Evolutionary conservation across 1,140 invertebrate genomes (phyloP), one percentile per base, ranked within the genome.

Genomic region (Drosophila murphyi): DNA sequence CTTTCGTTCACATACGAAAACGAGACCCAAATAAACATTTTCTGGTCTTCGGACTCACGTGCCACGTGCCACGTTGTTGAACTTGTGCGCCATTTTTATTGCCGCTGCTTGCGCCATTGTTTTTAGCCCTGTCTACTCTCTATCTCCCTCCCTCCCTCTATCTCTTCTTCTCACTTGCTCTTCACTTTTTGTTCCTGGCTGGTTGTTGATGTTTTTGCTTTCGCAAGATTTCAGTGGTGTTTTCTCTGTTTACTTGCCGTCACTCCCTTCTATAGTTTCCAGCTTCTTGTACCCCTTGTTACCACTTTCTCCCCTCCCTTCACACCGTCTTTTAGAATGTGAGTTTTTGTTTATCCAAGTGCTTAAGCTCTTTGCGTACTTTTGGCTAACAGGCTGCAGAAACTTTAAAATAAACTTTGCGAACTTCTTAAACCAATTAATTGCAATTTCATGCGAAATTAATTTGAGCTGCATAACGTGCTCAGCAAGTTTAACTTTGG

Each of bases 51-150:
- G 78, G 77, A 80, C 83, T 88, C 83, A 88, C 80, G 80, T 88
- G 80, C 75, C 76, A 80, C 80, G 73, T 72, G 64, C 76, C 69
- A 74, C 75, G 79, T 76, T 62, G 68, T 82, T 89, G 86, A 90
- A 89, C 85, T 86, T 89, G 86, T 90, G 85, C 85, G 74, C 85
- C 85, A 89, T 88, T 90, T 88, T 90, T 88, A 80, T 88, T 85
- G 80, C 83, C 77, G 60, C 77, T 85, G 78, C 79, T 69, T 82
- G 62, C 67, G 62, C 80, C 85, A 85, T 90, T 89, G 77, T 89
- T 85, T 51, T 70, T 64, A 47, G 35, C 41, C 37, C 41, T 32
- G 5, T 47, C 71, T 56, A 31, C 54, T 59, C 31, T 43, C 52
- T 34, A 29, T 47, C 51, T 37, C 64, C 67, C 28, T 54, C 35